Percentiles rank a stretch among this genome's conserved stretches.
Conservation (phyloP, 2,113 vertebrate genomes). For the Fulmarus glacialis region DNA sequence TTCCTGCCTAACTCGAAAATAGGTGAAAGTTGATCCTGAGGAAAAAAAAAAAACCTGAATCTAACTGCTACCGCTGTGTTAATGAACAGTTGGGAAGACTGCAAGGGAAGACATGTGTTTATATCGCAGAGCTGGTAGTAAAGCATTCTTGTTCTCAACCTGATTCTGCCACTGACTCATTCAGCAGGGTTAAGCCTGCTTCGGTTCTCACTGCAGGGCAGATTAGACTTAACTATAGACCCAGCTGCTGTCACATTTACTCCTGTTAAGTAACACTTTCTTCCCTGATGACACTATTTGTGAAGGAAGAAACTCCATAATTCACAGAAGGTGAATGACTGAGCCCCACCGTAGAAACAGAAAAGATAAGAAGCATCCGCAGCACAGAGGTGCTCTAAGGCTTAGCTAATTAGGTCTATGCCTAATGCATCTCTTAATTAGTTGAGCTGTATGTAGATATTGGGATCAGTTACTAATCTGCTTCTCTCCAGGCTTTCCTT, state of each 20-base stretch:
- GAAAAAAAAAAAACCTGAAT: neutral
- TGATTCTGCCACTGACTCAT: slow-evolving; percentile 41
- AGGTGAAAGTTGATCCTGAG: slow-evolving; percentile 37
- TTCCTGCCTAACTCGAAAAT: neutral
- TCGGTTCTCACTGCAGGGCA: neutral
- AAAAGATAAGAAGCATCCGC: neutral
- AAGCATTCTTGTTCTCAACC: neutral
- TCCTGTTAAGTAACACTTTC: neutral
- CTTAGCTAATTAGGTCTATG: neutral
- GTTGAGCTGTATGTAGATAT: neutral
- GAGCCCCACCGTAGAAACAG: neutral
- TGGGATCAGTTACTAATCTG: neutral
- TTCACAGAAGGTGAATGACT: neutral
- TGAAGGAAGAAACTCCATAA: neutral
- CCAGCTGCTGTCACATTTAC: neutral
- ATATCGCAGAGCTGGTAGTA: neutral
- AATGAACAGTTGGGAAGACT: slow-evolving; percentile 20
- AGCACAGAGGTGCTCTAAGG: neutral
- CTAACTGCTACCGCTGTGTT: slow-evolving; percentile 33
- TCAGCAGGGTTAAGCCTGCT: neutral
- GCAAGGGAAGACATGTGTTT: neutral
- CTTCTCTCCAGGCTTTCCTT: neutral
- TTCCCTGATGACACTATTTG: neutral
- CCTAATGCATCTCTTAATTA: neutral
- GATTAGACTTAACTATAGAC: slow-evolving; percentile 8